Conservation (phyloP, 2,888 invertebrate genomes). For the Apomyelois bistriatella region DNA sequence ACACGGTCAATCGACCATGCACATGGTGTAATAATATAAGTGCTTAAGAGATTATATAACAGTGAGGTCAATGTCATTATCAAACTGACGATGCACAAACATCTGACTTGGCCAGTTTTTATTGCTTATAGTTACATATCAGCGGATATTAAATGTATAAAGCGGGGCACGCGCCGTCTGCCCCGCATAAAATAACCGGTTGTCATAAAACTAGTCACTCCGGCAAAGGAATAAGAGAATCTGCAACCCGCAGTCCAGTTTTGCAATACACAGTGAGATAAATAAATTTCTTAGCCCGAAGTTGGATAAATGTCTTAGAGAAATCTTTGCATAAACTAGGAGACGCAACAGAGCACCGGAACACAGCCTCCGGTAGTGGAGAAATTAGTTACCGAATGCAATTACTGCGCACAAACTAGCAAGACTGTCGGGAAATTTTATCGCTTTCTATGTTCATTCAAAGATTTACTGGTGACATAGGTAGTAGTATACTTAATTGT, state of each 20-base stretch:
- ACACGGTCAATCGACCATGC: too few species aligned
- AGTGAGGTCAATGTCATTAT: constrained; percentile 12
- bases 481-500: constrained; percentile 13
- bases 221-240: constrained; percentile 12
- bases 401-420: constrained; percentile 42
- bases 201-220: constrained; percentile 21
- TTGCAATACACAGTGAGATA: neutral
- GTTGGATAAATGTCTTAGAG: constrained; percentile 12
- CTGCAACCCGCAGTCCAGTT: constrained; percentile 9
- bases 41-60: neutral
- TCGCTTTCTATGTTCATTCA: constrained; percentile 51
- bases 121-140: constrained; percentile 13
- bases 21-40: neutral
- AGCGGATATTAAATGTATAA: constrained; percentile 15
- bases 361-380: constrained; percentile 40
- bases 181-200: constrained; percentile 17
- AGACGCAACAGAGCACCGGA: constrained; percentile 33
- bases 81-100: neutral
- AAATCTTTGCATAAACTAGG: constrained; percentile 25
- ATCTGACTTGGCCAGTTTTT: constrained; percentile 1
- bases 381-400: constrained; percentile 50
- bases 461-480: constrained; percentile 24
- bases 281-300: neutral
- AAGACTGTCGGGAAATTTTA: constrained; percentile 46
- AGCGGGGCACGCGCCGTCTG: constrained; percentile 21